Evolutionary conservation across 2,797 vertebrate species (phyloP).

Genomic region (Poeciliopsis turneri): DNA sequence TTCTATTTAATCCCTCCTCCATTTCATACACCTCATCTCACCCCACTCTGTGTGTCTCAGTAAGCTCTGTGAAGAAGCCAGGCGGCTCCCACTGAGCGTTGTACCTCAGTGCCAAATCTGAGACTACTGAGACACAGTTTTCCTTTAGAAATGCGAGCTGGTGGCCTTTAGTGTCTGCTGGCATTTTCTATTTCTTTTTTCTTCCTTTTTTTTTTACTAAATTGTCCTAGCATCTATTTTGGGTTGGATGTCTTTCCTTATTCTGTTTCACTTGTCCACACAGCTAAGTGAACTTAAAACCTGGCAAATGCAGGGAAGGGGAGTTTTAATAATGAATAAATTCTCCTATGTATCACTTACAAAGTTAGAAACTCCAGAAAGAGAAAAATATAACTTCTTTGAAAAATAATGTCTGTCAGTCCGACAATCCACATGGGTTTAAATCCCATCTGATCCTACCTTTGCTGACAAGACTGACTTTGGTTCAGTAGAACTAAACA

Average conservation of each 20-base stretch:
- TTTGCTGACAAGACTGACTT: neutral
- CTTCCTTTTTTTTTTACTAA: neutral
- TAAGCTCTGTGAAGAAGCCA: constrained; percentile 54
- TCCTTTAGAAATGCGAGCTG: constrained; percentile 22
- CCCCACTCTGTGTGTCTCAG: constrained; percentile 35
- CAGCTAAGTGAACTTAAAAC: constrained; percentile 23
- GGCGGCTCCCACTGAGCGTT: constrained; percentile 27
- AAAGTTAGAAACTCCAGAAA: neutral
- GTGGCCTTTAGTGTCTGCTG: constrained; percentile 45
- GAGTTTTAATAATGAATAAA: constrained; percentile 8
- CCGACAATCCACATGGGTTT: neutral
- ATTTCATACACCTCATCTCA: constrained; percentile 35
- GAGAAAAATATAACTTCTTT: neutral
- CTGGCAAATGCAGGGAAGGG: constrained; percentile 23
- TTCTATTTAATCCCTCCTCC: constrained; percentile 46
- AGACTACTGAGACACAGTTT: constrained; percentile 31
- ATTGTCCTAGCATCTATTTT: constrained; percentile 43
- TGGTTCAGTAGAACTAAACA: neutral
- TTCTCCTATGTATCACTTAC: neutral
- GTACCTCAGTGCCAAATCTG: constrained; percentile 44
- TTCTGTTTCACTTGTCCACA: constrained; percentile 41
- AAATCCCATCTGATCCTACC: neutral
- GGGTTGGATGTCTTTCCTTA: constrained; percentile 32
- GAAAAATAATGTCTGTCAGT: neutral
- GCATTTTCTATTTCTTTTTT: constrained; percentile 7